Conservation (phyloP, 2,113 vertebrate species). For the Leucopsar rothschildi region DNA sequence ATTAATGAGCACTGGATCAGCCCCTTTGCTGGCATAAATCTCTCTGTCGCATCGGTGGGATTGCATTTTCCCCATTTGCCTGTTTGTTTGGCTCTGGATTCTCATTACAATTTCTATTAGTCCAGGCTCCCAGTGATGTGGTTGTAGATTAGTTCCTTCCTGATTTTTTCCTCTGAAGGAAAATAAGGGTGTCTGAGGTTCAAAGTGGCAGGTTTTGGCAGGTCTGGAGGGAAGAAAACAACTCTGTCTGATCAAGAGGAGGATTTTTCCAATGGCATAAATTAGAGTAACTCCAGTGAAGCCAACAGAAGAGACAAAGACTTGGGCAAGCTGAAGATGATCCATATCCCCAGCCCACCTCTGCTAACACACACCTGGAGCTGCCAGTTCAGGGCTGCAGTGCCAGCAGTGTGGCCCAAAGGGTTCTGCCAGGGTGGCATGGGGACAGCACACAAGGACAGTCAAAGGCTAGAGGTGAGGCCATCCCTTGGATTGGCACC, state of each 20-base stretch:
- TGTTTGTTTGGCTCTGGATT: slow-evolving; percentile 6
- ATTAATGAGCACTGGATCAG: not conserved
- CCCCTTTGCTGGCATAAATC: slow-evolving; percentile 14
- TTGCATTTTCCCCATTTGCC: not conserved
- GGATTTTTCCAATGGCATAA: not conserved
- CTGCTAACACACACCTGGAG: rapidly evolving
- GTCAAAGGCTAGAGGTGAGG: not conserved
- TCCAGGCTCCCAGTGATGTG: not conserved
- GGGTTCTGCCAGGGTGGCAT: not conserved
- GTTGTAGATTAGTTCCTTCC: not conserved
- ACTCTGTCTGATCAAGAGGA: not conserved
- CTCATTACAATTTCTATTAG: slow-evolving; percentile 6
- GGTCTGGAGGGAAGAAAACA: not conserved
- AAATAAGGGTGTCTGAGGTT: not conserved
- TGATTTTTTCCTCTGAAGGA: not conserved
- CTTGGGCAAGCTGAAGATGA: not conserved
- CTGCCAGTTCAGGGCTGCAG: rapidly evolving
- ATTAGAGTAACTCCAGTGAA: not conserved
- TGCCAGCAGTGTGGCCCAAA: rapidly evolving
- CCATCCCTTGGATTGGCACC: not conserved
- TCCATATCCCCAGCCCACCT: not conserved
- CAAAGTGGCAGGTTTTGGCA: not conserved
- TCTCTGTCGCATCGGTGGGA: not conserved
- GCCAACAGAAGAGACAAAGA: not conserved
- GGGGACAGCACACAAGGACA: not conserved